A percentile compares a stretch with the other conserved stretches of the same genome.
Conservation (phyloP, 2,888 invertebrate genomes). For the Mimas tiliae region DNA sequence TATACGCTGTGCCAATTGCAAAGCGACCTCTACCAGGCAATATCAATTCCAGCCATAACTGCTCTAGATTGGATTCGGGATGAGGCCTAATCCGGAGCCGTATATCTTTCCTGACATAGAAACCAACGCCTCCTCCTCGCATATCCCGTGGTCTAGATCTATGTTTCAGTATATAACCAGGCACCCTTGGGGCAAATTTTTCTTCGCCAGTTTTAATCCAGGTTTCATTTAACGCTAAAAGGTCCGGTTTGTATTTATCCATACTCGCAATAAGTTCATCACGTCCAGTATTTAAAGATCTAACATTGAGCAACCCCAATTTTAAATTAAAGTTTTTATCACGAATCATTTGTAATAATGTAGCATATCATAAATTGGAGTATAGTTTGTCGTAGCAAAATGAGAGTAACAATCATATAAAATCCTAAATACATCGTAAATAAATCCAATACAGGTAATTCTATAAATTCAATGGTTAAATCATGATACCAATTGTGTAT, state of each 20-base stretch:
- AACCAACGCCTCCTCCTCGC: conserved; percentile 19
- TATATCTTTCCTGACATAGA: not conserved
- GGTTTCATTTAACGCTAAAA: conserved; percentile 19
- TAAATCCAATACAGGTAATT: no score
- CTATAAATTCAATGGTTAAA: no score
- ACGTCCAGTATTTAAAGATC: conserved; percentile 13
- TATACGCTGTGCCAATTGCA: conserved; percentile 16
- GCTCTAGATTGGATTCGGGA: conserved; percentile 4
- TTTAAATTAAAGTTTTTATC: conserved; percentile 1
- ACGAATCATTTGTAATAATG: no score
- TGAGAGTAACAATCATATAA: no score
- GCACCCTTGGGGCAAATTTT: not conserved
- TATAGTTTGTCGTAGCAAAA: no score
- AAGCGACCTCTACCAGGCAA: conserved; percentile 11
- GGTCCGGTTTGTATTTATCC: not conserved
- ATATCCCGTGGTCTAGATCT: not conserved
- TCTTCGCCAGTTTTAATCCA: conserved; percentile 14
- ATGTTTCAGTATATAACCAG: conserved; percentile 14
- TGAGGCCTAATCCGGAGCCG: not conserved
- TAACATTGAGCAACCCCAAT: conserved; percentile 5
- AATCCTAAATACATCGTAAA: no score
- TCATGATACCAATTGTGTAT: no score
- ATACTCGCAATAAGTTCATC: conserved; percentile 10
- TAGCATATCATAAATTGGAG: no score
- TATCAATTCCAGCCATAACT: conserved; percentile 22